Conservation (phyloP, 2,113 vertebrate genomes). For the Camelus bactrianus region DNA sequence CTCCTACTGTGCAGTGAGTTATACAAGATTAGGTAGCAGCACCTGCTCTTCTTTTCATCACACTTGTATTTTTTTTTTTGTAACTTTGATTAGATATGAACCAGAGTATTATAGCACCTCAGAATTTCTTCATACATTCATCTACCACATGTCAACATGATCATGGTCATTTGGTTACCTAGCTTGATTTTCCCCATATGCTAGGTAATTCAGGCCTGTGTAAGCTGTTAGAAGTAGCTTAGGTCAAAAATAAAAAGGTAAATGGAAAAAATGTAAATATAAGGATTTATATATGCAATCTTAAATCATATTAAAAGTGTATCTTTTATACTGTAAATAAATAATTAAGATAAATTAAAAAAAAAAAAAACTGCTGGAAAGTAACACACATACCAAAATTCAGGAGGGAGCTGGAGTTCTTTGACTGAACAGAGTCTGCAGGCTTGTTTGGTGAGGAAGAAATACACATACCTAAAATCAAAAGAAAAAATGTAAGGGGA, state of each 20-base stretch:
- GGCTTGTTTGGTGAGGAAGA: slow-evolving; percentile 80
- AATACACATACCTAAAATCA: slow-evolving; percentile 83
- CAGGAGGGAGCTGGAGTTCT: slow-evolving; percentile 79
- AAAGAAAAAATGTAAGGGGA: not conserved
- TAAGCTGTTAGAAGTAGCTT: not conserved
- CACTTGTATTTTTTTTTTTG: not conserved
- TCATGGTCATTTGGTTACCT: not conserved
- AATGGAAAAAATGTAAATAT: slow-evolving; percentile 5
- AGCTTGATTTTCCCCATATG: not conserved
- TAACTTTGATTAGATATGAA: slow-evolving; percentile 46
- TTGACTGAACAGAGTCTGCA: slow-evolving; percentile 75
- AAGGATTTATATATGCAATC: not conserved
- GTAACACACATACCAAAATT: slow-evolving; percentile 87
- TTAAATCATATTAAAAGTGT: slow-evolving; percentile 29
- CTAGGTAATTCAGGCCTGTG: not conserved
- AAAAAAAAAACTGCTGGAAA: not conserved
- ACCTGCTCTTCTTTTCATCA: not conserved
- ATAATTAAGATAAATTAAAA: not conserved
- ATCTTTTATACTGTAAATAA: not conserved
- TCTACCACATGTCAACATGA: slow-evolving; percentile 12
- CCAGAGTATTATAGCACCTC: not conserved
- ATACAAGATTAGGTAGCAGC: not conserved
- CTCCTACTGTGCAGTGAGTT: not conserved
- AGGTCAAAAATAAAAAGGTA: slow-evolving; percentile 43
- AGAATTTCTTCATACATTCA: slow-evolving; percentile 37